Evolutionary conservation across 2,113 vertebrate genomes (phyloP).

Genomic region (Protobothrops mucrosquamatus): DNA sequence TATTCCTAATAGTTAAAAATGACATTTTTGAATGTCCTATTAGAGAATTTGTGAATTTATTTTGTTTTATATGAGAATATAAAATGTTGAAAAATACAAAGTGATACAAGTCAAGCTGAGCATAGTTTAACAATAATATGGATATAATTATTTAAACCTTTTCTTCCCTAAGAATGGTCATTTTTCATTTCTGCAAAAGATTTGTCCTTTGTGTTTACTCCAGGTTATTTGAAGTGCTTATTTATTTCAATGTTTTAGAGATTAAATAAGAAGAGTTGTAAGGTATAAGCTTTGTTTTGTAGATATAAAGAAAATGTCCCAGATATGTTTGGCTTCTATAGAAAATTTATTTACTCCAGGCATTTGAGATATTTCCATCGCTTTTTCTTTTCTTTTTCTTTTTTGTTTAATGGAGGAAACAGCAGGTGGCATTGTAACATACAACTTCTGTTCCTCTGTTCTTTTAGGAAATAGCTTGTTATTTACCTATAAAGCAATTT

Average conservation of each 20-base stretch:
- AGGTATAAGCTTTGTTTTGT: neutral
- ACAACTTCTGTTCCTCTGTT: neutral
- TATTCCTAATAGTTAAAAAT: neutral
- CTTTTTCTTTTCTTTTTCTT: neutral
- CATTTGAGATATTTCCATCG: neutral
- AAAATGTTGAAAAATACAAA: neutral
- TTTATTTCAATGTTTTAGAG: neutral
- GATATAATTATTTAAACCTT: neutral
- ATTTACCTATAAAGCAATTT: neutral
- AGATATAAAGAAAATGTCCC: neutral
- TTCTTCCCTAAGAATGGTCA: neutral
- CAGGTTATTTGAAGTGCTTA: neutral
- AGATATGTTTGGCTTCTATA: neutral
- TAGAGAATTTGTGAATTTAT: neutral
- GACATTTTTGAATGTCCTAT: neutral
- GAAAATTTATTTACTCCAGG: neutral
- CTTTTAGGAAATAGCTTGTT: neutral
- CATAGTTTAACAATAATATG: neutral
- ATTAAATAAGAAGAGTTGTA: neutral
- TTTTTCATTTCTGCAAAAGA: neutral
- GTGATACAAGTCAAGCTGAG: neutral
- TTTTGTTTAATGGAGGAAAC: neutral
- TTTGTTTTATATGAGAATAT: neutral
- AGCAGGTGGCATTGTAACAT: constrained; percentile 15
- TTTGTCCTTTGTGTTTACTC: neutral